These are phyloP conservation scores for Orchesella cincta DNA, from an alignment of 1,140 invertebrate species.

Conservation along the genomic window DNA sequence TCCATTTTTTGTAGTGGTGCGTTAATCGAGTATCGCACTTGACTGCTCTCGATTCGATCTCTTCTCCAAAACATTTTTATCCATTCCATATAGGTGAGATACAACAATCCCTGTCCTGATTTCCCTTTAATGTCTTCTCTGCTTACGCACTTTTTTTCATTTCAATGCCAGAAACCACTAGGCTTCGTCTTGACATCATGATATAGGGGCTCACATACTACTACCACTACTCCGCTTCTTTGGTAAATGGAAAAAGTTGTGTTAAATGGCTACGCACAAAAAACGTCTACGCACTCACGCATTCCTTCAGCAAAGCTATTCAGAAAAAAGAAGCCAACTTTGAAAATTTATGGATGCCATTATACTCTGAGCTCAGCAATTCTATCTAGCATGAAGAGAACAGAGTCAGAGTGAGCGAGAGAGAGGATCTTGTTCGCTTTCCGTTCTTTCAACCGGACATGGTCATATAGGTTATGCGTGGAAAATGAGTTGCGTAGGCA, in stretches of 20 bases:
- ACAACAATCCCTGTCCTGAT: background rate
- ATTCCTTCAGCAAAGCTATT: background rate
- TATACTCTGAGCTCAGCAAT: no score
- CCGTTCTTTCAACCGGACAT: background rate
- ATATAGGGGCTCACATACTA: background rate
- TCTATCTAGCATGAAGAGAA: background rate
- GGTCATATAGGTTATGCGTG: background rate
- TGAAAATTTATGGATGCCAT: no score
- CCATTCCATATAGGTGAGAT: background rate
- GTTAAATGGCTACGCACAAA: background rate
- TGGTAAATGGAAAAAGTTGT: background rate
- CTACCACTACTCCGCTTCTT: background rate
- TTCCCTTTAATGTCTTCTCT: background rate
- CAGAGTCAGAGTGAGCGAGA: background rate
- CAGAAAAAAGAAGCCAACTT: background rate
- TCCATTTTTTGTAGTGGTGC: no score
- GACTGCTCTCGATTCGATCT: background rate
- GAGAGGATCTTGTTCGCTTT: background rate
- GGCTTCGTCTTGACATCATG: background rate
- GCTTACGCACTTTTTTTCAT: background rate
- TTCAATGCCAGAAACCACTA: background rate
- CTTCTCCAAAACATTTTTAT: background rate
- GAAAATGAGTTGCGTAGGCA: background rate
- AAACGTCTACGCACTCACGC: background rate
- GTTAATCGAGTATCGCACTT: background rate